Percentiles rank a stretch among this genome's conserved stretches.
Conservation (phyloP, 2,797 vertebrate species). For the Hapalemur alaotrensis region DNA sequence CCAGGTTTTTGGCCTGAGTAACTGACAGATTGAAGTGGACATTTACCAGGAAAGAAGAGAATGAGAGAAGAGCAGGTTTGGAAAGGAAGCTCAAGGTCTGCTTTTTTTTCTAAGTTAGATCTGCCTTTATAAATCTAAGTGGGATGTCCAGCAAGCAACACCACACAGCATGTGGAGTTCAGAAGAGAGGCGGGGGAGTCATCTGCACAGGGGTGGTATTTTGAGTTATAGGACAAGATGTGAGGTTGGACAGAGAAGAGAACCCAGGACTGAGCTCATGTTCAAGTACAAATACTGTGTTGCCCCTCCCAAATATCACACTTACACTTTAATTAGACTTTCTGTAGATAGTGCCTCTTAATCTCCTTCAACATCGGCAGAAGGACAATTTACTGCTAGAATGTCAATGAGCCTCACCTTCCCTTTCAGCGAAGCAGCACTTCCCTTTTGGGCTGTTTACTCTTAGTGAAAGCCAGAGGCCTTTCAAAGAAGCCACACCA, state of each 20-base stretch:
- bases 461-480: background rate
- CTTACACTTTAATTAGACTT: background rate
- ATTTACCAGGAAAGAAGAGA: background rate
- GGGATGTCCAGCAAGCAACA: background rate
- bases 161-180: background rate
- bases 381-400: background rate
- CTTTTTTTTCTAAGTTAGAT: background rate
- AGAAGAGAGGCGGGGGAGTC: background rate
- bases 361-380: background rate
- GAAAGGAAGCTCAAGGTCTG: background rate
- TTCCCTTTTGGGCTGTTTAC: background rate
- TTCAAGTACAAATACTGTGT: background rate
- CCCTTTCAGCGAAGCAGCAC: background rate
- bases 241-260: background rate
- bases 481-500: background rate
- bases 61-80: background rate
- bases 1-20: background rate
- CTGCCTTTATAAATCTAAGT: background rate
- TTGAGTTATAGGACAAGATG: background rate
- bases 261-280: background rate
- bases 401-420: background rate
- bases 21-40: background rate
- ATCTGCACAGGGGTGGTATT: background rate
- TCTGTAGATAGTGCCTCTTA: background rate
- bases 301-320: background rate